Conservation (phyloP, 2,797 vertebrate genomes). For the Vireo griseus region DNA sequence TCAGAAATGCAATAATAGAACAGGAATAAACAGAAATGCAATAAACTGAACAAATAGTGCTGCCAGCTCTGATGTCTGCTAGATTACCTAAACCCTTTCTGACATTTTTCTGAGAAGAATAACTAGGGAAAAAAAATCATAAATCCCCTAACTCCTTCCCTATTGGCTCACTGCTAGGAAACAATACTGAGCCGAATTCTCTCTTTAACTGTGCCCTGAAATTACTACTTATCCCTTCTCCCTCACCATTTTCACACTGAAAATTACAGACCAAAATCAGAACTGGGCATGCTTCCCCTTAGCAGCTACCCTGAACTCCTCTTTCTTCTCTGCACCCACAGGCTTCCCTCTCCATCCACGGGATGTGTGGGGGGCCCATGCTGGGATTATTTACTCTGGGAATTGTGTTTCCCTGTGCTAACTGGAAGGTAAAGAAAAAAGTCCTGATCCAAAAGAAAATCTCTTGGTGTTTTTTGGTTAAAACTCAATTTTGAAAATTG, state of each 20-base stretch:
- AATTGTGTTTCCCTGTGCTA: slow-evolving; percentile 83
- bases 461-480: neutral
- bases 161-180: neutral
- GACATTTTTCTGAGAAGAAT: neutral
- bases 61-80: neutral
- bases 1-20: neutral
- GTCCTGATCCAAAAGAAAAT: neutral
- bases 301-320: neutral
- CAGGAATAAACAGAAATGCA: neutral
- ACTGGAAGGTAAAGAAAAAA: slow-evolving; percentile 78
- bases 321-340: slow-evolving; percentile 35
- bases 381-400: slow-evolving; percentile 84
- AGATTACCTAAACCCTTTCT: neutral
- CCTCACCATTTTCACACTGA: neutral
- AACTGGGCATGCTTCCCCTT: fast-evolving
- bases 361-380: slow-evolving; percentile 87
- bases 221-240: neutral
- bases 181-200: fast-evolving
- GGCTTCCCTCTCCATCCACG: slow-evolving; percentile 85
- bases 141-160: neutral
- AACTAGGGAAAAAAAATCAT: neutral
- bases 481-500: neutral
- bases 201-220: neutral
- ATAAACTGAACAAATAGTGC: neutral
- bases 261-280: neutral